Conservation (phyloP, 2,797 vertebrate species). For the Masticophis lateralis region DNA sequence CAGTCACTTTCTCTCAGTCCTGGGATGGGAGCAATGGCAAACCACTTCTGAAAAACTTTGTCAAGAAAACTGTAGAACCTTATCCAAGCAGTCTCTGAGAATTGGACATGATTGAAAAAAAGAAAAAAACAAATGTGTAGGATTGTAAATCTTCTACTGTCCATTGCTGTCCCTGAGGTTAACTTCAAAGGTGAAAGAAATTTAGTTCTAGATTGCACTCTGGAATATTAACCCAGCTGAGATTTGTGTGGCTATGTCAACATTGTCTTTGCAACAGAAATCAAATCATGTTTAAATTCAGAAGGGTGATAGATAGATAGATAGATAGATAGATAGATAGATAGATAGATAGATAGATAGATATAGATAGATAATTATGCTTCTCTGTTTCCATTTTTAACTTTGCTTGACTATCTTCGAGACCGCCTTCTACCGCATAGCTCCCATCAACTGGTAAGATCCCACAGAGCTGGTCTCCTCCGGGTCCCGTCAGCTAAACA, state of each 20-base stretch:
- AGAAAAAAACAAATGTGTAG: not conserved
- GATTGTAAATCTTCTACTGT: not conserved
- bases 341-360: too few species aligned
- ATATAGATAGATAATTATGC: not conserved
- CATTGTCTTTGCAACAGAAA: not conserved
- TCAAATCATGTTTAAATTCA: not conserved
- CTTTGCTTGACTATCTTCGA: not conserved
- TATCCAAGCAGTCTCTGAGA: not conserved
- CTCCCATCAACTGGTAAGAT: too few species aligned
- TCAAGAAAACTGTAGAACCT: not conserved
- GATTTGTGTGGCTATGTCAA: not conserved
- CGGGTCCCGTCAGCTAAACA: too few species aligned
- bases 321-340: too few species aligned
- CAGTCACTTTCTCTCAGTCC: not conserved
- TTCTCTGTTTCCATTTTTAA: not conserved
- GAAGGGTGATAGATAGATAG: too few species aligned
- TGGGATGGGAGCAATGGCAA: not conserved
- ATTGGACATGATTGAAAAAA: not conserved
- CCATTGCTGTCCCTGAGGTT: not conserved
- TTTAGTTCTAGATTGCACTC: not conserved
- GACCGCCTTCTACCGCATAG: too few species aligned
- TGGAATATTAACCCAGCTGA: not conserved
- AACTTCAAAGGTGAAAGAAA: not conserved
- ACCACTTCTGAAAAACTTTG: not conserved
- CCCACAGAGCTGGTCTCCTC: too few species aligned